Evolutionary conservation across 2,113 vertebrate genomes (phyloP).

Genomic region (Salvelinus namaycush): DNA sequence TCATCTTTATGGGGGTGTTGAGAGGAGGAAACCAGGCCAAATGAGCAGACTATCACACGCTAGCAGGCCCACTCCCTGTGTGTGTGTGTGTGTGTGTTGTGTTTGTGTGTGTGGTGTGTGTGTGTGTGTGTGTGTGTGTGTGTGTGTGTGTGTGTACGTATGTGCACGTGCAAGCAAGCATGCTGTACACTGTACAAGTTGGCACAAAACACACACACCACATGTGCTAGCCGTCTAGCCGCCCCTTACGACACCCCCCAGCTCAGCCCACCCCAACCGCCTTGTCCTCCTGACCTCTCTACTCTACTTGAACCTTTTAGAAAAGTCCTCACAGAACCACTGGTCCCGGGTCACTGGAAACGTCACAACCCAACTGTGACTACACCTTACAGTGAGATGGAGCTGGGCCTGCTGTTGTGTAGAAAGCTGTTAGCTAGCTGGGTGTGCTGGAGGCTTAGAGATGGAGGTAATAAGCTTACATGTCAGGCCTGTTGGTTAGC

Average conservation of each 20-base stretch:
- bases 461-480: conserved; percentile 78
- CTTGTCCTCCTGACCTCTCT: conserved; percentile 86
- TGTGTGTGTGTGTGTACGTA: too few species aligned
- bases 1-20: conserved; percentile 80
- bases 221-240: background rate
- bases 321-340: background rate
- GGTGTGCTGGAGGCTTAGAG: conserved; percentile 69
- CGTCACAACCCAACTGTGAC: background rate
- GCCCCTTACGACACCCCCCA: background rate
- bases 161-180: too few species aligned
- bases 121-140: too few species aligned
- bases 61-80: conserved; percentile 38
- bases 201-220: background rate
- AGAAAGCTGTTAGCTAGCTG: background rate
- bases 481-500: conserved; percentile 64
- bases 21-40: conserved; percentile 74
- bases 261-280: conserved; percentile 60
- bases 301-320: conserved; percentile 84
- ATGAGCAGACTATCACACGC: conserved; percentile 64
- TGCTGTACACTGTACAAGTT: background rate
- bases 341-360: conserved; percentile 70
- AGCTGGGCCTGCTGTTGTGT: too few species aligned
- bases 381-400: background rate
- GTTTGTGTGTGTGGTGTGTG: background rate
- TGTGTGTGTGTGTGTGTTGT: background rate